These are phyloP conservation scores for Xiphophorus hellerii DNA, from an alignment of 2,113 vertebrate species.

Conservation along the genomic window DNA sequence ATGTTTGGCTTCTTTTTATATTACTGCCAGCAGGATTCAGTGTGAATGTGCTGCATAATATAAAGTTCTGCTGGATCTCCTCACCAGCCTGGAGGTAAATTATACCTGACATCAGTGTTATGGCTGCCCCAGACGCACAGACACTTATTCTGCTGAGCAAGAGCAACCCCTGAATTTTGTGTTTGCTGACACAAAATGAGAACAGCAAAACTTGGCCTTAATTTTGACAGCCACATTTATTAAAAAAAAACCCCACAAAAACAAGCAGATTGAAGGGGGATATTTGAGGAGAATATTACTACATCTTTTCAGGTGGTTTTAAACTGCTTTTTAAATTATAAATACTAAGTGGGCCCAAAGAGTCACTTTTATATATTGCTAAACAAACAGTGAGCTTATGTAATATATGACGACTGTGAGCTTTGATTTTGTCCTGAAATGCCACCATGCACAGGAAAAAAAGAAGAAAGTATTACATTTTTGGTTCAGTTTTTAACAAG, in stretches of 20 bases:
- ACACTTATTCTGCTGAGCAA: slow-evolving; percentile 36
- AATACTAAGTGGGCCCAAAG: background rate
- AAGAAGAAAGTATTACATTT: too few species aligned
- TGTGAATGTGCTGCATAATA: slow-evolving; percentile 23
- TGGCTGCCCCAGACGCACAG: slow-evolving; percentile 20
- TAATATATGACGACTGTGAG: background rate
- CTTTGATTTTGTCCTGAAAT: too few species aligned
- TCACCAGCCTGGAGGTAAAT: slow-evolving; percentile 33
- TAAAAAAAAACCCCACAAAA: background rate
- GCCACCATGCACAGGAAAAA: background rate
- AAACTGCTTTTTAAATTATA: background rate
- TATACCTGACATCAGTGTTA: slow-evolving; percentile 29
- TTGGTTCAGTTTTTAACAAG: background rate
- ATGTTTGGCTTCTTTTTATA: slow-evolving; percentile 11
- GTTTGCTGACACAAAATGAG: slow-evolving; percentile 34
- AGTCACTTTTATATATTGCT: background rate
- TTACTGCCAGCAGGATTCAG: background rate
- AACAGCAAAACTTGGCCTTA: slow-evolving; percentile 17
- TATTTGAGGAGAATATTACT: background rate
- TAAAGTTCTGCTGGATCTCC: slow-evolving; percentile 17
- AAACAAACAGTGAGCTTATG: background rate
- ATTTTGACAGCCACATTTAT: slow-evolving; percentile 18
- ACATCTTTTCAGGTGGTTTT: background rate
- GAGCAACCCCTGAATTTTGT: slow-evolving; percentile 24
- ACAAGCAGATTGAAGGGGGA: background rate